phyloP scores from a whole-genome alignment of 2,113 vertebrate species.

The Nematolebias whitei region DNA sequence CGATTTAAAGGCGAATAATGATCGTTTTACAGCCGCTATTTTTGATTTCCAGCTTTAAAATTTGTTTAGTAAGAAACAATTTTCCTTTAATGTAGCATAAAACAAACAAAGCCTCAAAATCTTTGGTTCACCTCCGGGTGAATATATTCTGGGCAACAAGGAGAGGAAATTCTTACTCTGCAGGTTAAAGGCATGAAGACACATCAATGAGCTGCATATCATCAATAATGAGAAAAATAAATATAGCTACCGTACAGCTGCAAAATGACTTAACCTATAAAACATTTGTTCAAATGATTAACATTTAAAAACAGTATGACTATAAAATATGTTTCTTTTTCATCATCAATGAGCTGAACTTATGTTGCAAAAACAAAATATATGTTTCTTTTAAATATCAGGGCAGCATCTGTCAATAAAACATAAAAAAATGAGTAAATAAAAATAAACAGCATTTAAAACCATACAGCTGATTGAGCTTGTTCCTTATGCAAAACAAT shows the following conservation, averaged over 20 bases:
- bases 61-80: background rate
- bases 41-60: constrained; percentile 30
- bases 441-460: background rate
- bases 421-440: background rate
- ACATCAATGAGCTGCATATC: background rate
- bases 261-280: background rate
- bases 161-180: background rate
- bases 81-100: too few species aligned
- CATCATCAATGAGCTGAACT: too few species aligned
- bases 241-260: background rate
- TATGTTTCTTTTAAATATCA: background rate
- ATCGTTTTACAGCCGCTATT: background rate
- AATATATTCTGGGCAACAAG: constrained; percentile 10
- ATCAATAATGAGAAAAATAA: background rate
- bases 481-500: background rate
- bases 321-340: background rate
- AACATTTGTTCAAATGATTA: background rate
- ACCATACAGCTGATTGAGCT: background rate
- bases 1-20: background rate
- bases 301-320: too few species aligned
- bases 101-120: background rate
- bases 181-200: too few species aligned
- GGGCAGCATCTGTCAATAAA: background rate
- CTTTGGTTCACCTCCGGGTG: constrained; percentile 19
- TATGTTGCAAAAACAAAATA: background rate